Base-by-base conservation (phyloP, 2,797 vertebrate genomes). In the Hapalemur alaotrensis region DNA sequence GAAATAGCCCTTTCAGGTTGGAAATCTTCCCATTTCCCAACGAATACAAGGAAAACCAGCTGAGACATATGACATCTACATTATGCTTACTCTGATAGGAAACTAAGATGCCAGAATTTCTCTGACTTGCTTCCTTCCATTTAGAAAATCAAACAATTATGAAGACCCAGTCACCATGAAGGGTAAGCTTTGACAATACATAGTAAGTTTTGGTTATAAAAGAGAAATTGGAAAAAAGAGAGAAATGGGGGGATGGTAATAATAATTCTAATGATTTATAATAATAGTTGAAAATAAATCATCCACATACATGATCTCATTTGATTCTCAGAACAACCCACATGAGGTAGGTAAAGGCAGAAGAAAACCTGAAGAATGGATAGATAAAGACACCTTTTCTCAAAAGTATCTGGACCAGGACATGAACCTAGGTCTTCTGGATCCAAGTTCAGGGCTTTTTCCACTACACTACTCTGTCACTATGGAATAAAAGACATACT, bases 31-130 rank as follows among this genome's bases (percentile, higher is more conserved):
- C 52, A 76, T 1, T 25, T 41, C 43, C 10, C 9, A 86, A 93
- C 41, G 75, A 89, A 87, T 84, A 67, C 90, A 89, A 93, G 59
- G 17, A 91, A 91, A 91, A 82, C 20, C 52, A 81, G 18, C 70
- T 79, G 67, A 93, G 54, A 87, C 25, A 54, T 23, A 72, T 73
- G 38, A 2, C 30, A 48, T 79, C 46, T 90, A 69, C 22, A 38
- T 73, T 89, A 54, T 87, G 82, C 8, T 94, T 76, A 83, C 30
- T 82, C 7, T 72, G 17, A 17, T 93, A 83, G 69, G 32, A 96
- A 75, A 79, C 23, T 54, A 63, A 91, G 8, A 48, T 81, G 52
- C 38, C 52, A 43, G 5, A 32, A 93, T 82, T 59, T 91, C 75
- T 92, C 87, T 84, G 52, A 84, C 28, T 88, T 52, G 30, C 82